Evolutionary conservation across 1,140 invertebrate genomes (phyloP), one percentile per base, ranked within the genome.

Genomic region (Drosophila malerkotliana): DNA sequence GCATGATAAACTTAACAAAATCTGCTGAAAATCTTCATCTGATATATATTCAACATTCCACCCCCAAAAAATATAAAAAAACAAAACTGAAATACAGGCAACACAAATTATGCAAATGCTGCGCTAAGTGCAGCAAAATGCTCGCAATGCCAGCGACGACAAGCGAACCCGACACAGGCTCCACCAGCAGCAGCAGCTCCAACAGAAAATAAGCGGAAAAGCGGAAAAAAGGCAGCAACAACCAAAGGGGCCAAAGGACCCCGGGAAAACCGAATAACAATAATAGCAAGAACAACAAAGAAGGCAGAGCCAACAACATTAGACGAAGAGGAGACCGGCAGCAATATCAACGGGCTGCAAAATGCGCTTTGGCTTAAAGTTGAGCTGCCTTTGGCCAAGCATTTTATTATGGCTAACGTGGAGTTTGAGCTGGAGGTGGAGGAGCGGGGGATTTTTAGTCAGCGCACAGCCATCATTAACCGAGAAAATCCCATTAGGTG

Each of bases 401-500:
- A 62, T 83, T 74, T 78, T 78, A 78, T 81, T 90, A 80, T 91
- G 90, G 89, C 74, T 91, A 58, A 87, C 72, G 60, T 85, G 79
- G 69, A 67, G 61, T 58, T 44, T 14, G 6, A 44, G 41, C 41
- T 44, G n/a, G 41, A 68, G 34, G 34, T 37, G 34, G 34, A 37
- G 34, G 34, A 37, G 34, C 34, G 49, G 59, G 21, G 72, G 61
- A 15, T 3, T 47, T 47, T 10, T 21, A 61, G 78, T 67, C 58
- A 68, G 68, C 52, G 89, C 81, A 49, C 89, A 91, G 74, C 89
- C 83, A 77, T 91, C 90, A 83, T 91, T 90, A 90, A 91, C 90
- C 68, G 90, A 91, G 83, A 91, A 91, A 91, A 91, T 91, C 75
- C 90, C 90, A 71, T 89, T 91, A 90, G 90, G 90, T 91, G 75